Evolutionary conservation across 2,113 vertebrate genomes (phyloP).

Genomic region (Apteryx mantelli): DNA sequence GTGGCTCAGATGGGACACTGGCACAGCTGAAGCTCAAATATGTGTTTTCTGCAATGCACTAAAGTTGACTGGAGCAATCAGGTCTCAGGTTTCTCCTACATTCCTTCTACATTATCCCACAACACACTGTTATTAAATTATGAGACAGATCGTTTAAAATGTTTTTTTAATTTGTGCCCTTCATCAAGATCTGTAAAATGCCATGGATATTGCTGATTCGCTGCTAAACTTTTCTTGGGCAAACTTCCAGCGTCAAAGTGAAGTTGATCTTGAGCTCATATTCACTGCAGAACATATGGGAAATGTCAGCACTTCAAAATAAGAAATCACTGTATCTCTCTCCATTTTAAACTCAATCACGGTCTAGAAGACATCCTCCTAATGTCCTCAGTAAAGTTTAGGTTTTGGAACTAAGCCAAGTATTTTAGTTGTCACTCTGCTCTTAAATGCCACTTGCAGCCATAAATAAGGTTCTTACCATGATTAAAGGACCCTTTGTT

Average conservation of each 20-base stretch:
- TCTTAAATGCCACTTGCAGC: slow-evolving; percentile 60
- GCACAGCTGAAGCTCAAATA: not conserved
- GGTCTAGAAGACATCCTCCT: not conserved
- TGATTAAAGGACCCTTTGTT: slow-evolving; percentile 60
- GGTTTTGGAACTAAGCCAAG: slow-evolving; percentile 23
- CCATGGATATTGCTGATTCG: not conserved
- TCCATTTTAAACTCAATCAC: not conserved
- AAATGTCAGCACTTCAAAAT: slow-evolving; percentile 56
- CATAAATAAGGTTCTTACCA: slow-evolving; percentile 7
- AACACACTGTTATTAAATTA: not conserved
- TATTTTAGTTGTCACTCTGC: slow-evolving; percentile 57
- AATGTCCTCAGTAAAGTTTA: not conserved
- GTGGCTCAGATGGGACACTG: not conserved
- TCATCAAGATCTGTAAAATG: slow-evolving; percentile 3
- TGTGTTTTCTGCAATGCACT: not conserved
- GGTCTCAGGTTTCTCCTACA: slow-evolving; percentile 29
- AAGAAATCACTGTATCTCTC: slow-evolving; percentile 11
- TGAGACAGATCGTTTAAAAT: not conserved
- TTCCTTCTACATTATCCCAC: slow-evolving; percentile 38
- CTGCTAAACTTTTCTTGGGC: slow-evolving; percentile 41
- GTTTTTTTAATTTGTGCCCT: not conserved
- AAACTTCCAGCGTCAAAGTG: slow-evolving; percentile 51
- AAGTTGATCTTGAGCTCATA: slow-evolving; percentile 46
- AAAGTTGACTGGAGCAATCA: not conserved
- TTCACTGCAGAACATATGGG: slow-evolving; percentile 57